Evolutionary conservation across 2,888 invertebrate species (phyloP).

Genomic region (Papilio elwesi): DNA sequence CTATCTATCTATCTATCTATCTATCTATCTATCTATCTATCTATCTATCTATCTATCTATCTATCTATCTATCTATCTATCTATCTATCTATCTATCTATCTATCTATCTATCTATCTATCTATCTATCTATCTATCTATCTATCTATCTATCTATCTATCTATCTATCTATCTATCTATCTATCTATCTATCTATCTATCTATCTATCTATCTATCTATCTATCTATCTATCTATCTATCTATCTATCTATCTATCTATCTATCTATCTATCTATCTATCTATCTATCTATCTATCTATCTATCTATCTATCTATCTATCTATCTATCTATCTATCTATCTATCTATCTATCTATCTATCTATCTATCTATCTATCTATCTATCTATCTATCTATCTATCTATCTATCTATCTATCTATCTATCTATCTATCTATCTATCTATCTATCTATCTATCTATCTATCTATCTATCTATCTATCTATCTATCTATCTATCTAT

Average conservation of each 20-base stretch:
- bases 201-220: background rate
- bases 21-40: constrained; percentile 1
- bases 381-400: constrained; percentile 23
- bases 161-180: constrained; percentile 1
- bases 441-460: too few relatives aligned
- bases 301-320: constrained; percentile 27
- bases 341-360: constrained; percentile 28
- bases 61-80: constrained; percentile 1
- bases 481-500: too few relatives aligned
- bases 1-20: constrained; percentile 1
- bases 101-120: constrained; percentile 1
- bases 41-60: constrained; percentile 1
- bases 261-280: constrained; percentile 24
- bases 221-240: constrained; percentile 25
- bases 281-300: constrained; percentile 28
- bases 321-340: constrained; percentile 25
- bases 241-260: constrained; percentile 5
- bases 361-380: constrained; percentile 26
- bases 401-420: too few relatives aligned
- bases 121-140: constrained; percentile 1
- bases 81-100: constrained; percentile 1
- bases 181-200: constrained; percentile 1
- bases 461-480: too few relatives aligned
- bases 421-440: too few relatives aligned
- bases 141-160: constrained; percentile 1